These are phyloP conservation scores for Coleophora flavipennella DNA, from an alignment of 2,888 invertebrate genomes.

Conservation along the genomic window DNA sequence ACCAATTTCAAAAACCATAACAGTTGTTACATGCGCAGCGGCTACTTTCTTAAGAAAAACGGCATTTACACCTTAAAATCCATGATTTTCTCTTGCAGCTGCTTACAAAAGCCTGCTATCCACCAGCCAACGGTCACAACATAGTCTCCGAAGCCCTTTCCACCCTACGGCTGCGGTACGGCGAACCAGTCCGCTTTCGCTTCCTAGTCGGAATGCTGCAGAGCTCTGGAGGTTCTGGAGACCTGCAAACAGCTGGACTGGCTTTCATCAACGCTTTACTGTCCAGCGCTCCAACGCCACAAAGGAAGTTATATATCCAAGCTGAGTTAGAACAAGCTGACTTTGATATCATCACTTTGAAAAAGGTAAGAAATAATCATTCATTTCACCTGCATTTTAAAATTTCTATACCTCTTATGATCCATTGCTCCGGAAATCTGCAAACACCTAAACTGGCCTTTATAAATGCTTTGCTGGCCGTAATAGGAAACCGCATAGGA, in stretches of 20 bases:
- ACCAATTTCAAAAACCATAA: too few species aligned
- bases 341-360: slow-evolving; percentile 75
- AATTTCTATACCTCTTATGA: too few species aligned
- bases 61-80: too few species aligned
- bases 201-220: slow-evolving; percentile 91
- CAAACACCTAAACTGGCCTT: too few species aligned
- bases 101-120: slow-evolving; percentile 86
- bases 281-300: slow-evolving; percentile 81
- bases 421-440: too few species aligned
- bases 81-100: slow-evolving; percentile 73
- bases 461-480: too few species aligned
- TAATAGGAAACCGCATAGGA: too few species aligned
- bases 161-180: slow-evolving; percentile 87
- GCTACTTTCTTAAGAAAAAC: too few species aligned
- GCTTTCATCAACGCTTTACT: slow-evolving; percentile 88
- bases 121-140: slow-evolving; percentile 82
- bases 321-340: slow-evolving; percentile 89
- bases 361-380: slow-evolving; percentile 62
- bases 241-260: slow-evolving; percentile 81
- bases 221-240: slow-evolving; percentile 81
- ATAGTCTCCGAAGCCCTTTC: slow-evolving; percentile 93
- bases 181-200: slow-evolving; percentile 93
- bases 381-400: too few species aligned
- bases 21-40: too few species aligned
- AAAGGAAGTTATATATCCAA: slow-evolving; percentile 86